Evolutionary conservation across 92 coral and sea anemone species (phyloP).

Genomic region (Umimayanthus chanpuru): DNA sequence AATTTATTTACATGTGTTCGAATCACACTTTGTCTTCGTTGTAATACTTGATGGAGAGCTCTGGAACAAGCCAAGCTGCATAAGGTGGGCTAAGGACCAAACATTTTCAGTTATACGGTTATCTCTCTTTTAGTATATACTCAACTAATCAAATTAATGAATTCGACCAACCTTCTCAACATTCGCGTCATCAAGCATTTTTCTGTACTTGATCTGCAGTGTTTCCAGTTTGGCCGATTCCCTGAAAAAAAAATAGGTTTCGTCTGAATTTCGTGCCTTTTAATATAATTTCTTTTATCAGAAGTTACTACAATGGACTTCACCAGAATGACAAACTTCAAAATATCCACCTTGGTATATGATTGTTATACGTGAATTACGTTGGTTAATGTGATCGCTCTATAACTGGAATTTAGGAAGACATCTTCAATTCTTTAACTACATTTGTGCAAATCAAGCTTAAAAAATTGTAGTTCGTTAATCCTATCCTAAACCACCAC

Average conservation of each 20-base stretch:
- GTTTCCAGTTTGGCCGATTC: conserved; percentile 85
- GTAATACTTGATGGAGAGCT: neutral
- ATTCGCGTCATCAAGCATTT: conserved; percentile 75
- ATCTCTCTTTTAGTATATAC: no score
- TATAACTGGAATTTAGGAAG: no score
- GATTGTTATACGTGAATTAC: neutral
- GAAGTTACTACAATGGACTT: neutral
- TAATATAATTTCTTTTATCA: neutral
- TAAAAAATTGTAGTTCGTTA: no score
- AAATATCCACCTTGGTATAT: neutral
- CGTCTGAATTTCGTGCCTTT: neutral
- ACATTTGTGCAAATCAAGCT: no score
- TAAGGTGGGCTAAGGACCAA: neutral
- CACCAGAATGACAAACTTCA: no score
- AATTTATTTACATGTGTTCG: no score
- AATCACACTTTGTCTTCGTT: no score
- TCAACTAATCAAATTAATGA: neutral
- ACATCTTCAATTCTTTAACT: neutral
- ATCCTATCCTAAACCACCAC: no score
- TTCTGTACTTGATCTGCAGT: conserved; percentile 69
- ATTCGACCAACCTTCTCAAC: conserved; percentile 76
- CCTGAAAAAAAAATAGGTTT: conserved; percentile 43
- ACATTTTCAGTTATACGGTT: neutral
- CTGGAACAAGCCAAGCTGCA: neutral
- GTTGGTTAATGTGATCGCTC: neutral